Percentiles rank a stretch among this genome's conserved stretches.
phyloP scores from a whole-genome alignment of 2,797 vertebrate genomes.

The Phalloptychus januarius region DNA sequence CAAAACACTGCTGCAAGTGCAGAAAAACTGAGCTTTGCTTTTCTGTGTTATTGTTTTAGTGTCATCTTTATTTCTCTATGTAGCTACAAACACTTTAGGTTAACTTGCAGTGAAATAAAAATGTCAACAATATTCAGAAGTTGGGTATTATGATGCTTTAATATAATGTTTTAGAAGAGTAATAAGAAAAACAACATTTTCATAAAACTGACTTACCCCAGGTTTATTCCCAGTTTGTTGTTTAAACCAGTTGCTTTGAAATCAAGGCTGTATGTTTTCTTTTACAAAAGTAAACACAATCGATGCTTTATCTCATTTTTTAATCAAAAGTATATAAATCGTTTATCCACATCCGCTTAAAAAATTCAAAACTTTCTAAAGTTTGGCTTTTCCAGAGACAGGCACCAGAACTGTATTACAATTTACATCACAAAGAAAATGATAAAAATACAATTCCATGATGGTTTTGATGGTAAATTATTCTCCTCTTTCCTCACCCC shows the following conservation, averaged over 20 bases:
- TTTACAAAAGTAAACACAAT: background rate
- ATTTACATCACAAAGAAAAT: slow-evolving; percentile 24
- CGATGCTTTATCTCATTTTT: background rate
- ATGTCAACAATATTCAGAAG: background rate
- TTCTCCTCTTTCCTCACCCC: slow-evolving; percentile 37
- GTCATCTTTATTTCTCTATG: background rate
- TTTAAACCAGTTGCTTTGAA: slow-evolving; percentile 16
- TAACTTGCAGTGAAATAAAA: background rate
- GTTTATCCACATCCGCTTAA: slow-evolving; percentile 1
- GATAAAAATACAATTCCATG: slow-evolving; percentile 31
- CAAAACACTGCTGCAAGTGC: background rate
- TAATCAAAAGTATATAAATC: background rate
- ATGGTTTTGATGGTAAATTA: slow-evolving; percentile 32
- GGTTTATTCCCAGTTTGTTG: slow-evolving; percentile 21
- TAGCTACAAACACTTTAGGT: background rate
- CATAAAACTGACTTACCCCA: slow-evolving; percentile 61
- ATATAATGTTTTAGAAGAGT: background rate
- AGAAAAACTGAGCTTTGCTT: background rate
- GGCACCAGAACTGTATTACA: background rate
- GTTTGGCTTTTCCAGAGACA: background rate
- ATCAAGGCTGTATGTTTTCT: background rate
- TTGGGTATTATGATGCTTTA: background rate
- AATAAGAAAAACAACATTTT: background rate
- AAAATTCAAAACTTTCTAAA: background rate
- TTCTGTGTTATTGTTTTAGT: background rate